Evolutionary conservation across 2,113 vertebrate species (phyloP).

Genomic region (Todiramphus saurophagus): DNA sequence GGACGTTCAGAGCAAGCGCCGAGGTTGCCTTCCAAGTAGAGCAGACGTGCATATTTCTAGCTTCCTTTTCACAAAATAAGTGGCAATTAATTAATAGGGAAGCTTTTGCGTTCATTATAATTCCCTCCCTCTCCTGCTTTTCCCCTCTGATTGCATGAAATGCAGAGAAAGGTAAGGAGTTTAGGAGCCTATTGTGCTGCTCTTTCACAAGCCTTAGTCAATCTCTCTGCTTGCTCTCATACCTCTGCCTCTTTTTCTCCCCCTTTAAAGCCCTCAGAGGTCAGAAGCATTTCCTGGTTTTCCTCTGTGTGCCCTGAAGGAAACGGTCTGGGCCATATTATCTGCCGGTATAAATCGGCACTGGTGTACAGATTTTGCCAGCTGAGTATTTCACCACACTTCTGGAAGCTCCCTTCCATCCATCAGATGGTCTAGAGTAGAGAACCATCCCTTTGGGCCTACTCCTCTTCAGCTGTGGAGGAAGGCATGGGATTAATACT

Average conservation of each 20-base stretch:
- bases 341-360: background rate
- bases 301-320: background rate
- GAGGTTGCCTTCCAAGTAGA: slow-evolving; percentile 40
- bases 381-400: background rate
- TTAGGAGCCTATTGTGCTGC: background rate
- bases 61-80: background rate
- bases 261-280: slow-evolving; percentile 10
- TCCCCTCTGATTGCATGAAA: background rate
- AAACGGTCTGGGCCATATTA: background rate
- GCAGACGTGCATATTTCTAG: slow-evolving; percentile 24
- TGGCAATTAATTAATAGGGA: slow-evolving; percentile 54
- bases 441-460: background rate
- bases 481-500: background rate
- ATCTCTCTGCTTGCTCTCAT: background rate
- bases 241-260: background rate
- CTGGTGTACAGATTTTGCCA: background rate
- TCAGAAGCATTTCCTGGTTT: slow-evolving; percentile 58
- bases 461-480: slow-evolving; percentile 7
- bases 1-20: background rate
- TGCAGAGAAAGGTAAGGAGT: background rate
- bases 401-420: background rate
- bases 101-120: background rate
- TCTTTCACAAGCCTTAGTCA: background rate
- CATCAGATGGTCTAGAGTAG: background rate
- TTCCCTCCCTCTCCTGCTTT: background rate